A percentile compares a stretch with the other conserved stretches of the same genome.
phyloP scores from a whole-genome alignment of 2,888 invertebrate genomes.

The Amphipoea oculea region DNA sequence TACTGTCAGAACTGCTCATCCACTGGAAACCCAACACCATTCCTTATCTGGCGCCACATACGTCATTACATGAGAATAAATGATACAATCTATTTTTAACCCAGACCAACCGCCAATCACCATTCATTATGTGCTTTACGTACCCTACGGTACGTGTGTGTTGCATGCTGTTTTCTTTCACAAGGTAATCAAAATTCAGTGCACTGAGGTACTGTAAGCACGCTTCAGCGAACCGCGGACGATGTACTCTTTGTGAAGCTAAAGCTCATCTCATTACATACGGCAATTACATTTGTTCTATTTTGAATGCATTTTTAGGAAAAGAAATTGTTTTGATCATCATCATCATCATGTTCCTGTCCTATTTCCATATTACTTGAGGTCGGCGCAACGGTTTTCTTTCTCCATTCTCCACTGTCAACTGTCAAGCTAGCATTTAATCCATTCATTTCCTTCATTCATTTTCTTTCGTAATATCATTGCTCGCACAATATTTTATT shows the following conservation, averaged over 20 bases:
- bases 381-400: not conserved
- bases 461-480: not conserved
- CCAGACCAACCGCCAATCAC: conserved; percentile 7
- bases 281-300: not conserved
- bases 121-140: conserved; percentile 1
- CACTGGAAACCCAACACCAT: not conserved
- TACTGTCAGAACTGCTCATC: not conserved
- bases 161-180: conserved; percentile 4
- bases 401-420: not conserved
- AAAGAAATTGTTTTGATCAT: not conserved
- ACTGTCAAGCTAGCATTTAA: not conserved
- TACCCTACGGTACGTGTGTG: not conserved
- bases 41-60: not conserved
- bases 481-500: not conserved
- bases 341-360: not conserved
- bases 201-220: conserved; percentile 14
- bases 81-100: conserved; percentile 1
- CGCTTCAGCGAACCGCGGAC: not conserved
- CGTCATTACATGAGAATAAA: conserved; percentile 4
- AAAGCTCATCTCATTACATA: not conserved
- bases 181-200: conserved; percentile 34
- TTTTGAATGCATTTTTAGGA: not conserved
- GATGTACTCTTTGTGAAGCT: conserved; percentile 1
- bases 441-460: too few species aligned
- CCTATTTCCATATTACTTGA: not conserved